Evolutionary conservation across 2,888 invertebrate genomes (phyloP).

Genomic region (Campoplex nolae): DNA sequence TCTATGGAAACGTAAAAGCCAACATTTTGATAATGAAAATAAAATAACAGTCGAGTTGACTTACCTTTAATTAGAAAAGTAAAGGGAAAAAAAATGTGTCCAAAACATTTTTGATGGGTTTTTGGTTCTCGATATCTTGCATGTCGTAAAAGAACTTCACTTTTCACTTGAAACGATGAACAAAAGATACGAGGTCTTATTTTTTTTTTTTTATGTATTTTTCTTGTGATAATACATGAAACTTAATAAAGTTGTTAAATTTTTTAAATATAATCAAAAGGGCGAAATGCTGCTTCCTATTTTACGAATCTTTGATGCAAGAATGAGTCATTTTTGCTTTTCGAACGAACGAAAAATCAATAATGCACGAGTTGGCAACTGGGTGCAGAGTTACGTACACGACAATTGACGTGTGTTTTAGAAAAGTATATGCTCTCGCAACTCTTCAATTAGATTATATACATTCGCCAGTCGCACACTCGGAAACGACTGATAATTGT

Average conservation of each 20-base stretch:
- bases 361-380: constrained; percentile 4
- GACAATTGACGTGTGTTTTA: constrained; percentile 12
- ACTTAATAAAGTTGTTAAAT: not conserved
- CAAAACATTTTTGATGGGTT: not conserved
- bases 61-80: not conserved
- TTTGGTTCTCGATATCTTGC: not conserved
- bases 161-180: not conserved
- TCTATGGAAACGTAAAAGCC: not conserved
- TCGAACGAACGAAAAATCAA: not conserved
- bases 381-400: not conserved
- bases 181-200: not conserved
- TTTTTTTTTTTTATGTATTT: not conserved
- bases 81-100: not conserved
- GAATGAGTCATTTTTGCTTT: constrained; percentile 2
- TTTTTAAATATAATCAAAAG: not conserved
- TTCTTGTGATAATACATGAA: not conserved
- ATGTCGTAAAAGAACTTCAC: not conserved
- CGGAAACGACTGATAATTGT: not conserved
- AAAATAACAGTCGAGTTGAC: not conserved
- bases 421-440: not conserved
- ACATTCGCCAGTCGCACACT: constrained; percentile 1
- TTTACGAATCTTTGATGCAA: not conserved
- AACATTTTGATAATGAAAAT: constrained; percentile 1
- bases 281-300: not conserved
- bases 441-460: not conserved